These are phyloP conservation scores for Pelodytes ibericus DNA, from an alignment of 2,797 vertebrate species.

Conservation along the genomic window DNA sequence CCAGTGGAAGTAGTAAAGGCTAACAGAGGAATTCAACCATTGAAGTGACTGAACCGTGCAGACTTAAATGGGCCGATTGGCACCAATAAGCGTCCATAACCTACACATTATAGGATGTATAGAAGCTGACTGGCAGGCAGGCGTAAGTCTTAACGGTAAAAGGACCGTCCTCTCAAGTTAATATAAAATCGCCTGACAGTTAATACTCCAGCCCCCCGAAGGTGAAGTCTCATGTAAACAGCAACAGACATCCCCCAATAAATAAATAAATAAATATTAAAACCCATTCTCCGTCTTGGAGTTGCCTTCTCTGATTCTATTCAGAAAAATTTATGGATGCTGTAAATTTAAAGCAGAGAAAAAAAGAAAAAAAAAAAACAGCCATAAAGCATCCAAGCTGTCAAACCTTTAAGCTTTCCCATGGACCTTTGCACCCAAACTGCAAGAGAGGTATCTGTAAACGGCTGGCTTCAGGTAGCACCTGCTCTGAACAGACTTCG, in stretches of 20 bases:
- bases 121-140: no score
- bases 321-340: constrained; percentile 45
- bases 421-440: constrained; percentile 47
- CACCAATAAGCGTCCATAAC: no score
- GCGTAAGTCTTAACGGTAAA: no score
- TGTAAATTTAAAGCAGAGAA: constrained; percentile 36
- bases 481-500: constrained; percentile 28
- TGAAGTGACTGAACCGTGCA: no score
- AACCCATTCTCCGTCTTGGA: neutral
- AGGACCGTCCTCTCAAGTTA: no score
- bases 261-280: neutral
- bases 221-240: neutral
- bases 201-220: neutral
- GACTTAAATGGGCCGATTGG: no score
- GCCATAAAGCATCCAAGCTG: constrained; percentile 48
- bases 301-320: neutral
- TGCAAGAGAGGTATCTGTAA: constrained; percentile 1
- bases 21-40: no score
- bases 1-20: no score
- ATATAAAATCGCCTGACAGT: no score
- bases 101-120: no score
- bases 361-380: constrained; percentile 14
- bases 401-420: constrained; percentile 34
- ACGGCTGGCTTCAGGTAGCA: constrained; percentile 38
- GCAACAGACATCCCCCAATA: constrained; percentile 22